Conservation (phyloP, 2,888 invertebrate species). For the Gastracanthus pulcherrimus region DNA sequence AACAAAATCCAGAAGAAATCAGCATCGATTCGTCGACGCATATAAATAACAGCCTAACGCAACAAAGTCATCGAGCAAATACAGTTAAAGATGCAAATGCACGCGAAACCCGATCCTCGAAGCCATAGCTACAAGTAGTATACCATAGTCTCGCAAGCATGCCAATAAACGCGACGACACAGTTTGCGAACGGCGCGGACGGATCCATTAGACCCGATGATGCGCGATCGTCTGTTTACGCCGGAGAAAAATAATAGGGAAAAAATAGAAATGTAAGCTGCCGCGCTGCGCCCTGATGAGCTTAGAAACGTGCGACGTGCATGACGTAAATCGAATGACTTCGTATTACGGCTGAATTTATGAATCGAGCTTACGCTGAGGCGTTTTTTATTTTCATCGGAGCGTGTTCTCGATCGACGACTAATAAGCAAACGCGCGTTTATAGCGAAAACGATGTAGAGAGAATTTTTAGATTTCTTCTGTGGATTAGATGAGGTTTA, state of each 20-base stretch:
- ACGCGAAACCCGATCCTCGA: conserved; percentile 42
- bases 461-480: neutral
- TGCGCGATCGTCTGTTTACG: neutral
- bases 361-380: neutral
- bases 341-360: conserved; percentile 18
- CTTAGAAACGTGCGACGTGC: conserved; percentile 16
- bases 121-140: neutral
- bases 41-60: conserved; percentile 14
- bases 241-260: neutral
- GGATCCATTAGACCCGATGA: neutral
- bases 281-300: neutral
- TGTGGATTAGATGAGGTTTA: neutral
- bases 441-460: neutral
- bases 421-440: conserved; percentile 22
- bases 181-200: no score
- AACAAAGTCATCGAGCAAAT: conserved; percentile 19
- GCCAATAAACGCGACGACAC: neutral
- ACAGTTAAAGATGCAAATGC: conserved; percentile 52
- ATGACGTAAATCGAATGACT: conserved; percentile 33
- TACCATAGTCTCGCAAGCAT: neutral
- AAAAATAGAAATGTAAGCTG: neutral
- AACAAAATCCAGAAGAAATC: neutral
- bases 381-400: neutral
- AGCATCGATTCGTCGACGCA: neutral
- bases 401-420: neutral